Percentiles rank a stretch among this genome's conserved stretches.
Conservation (phyloP, 2,888 invertebrate genomes). For the Pogonocherus hispidulus region DNA sequence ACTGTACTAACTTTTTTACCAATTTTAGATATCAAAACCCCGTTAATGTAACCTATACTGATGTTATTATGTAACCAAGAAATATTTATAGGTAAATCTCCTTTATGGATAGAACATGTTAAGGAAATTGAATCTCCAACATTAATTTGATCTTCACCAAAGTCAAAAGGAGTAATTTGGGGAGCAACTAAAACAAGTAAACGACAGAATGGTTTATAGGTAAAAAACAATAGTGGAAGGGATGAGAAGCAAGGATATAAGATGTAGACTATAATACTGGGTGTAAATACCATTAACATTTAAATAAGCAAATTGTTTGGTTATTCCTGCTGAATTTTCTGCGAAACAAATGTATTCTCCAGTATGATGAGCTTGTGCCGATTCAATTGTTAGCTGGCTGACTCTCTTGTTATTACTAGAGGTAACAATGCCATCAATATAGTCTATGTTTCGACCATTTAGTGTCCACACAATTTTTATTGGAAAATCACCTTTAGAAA, state of each 20-base stretch:
- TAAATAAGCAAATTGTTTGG: constrained; percentile 75
- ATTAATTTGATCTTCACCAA: constrained; percentile 75
- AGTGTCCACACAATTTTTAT: constrained; percentile 62
- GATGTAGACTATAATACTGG: background rate
- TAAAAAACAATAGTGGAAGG: background rate
- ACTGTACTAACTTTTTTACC: constrained; percentile 72
- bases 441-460: constrained; percentile 62
- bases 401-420: constrained; percentile 67
- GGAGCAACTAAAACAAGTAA: constrained; percentile 54
- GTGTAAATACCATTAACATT: constrained; percentile 76
- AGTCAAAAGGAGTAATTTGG: constrained; percentile 66
- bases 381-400: constrained; percentile 70
- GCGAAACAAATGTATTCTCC: constrained; percentile 73
- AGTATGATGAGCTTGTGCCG: constrained; percentile 69
- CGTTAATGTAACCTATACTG: constrained; percentile 64
- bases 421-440: constrained; percentile 63
- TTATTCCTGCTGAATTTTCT: constrained; percentile 78
- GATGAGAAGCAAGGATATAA: background rate
- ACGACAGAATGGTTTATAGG: background rate
- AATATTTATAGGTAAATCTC: constrained; percentile 81
- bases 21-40: constrained; percentile 70
- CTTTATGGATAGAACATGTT: constrained; percentile 79
- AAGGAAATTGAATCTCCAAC: constrained; percentile 79
- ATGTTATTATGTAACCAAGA: constrained; percentile 81
- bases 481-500: constrained; percentile 78